These are phyloP conservation scores for Staurois parvus DNA, from an alignment of 2,797 vertebrate species.

Conservation along the genomic window DNA sequence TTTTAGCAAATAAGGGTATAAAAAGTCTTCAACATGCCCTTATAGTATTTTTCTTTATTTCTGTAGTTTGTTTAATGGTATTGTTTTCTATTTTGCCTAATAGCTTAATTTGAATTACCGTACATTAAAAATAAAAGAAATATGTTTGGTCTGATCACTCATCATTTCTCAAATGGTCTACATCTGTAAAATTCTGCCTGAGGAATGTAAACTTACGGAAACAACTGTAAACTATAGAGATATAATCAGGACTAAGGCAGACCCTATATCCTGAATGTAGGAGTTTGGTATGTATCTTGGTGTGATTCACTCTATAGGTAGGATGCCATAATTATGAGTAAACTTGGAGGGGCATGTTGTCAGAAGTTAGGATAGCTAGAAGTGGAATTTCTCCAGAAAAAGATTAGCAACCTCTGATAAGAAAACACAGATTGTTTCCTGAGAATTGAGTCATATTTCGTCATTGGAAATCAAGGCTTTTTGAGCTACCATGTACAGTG, in stretches of 20 bases:
- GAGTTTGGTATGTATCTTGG: not conserved
- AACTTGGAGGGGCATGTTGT: not conserved
- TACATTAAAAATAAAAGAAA: no score
- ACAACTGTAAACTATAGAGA: not conserved
- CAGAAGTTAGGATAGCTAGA: not conserved
- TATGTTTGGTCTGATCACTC: no score
- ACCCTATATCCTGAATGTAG: no score
- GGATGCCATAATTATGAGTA: not conserved
- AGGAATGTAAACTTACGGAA: not conserved
- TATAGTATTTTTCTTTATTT: no score
- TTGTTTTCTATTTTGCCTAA: no score
- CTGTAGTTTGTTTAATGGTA: no score
- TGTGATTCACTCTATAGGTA: not conserved
- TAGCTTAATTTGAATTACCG: no score
- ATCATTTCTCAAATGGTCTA: no score
- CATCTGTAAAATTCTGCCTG: no score
- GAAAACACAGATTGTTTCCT: not conserved
- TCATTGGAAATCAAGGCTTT: not conserved
- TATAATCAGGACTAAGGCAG: not conserved
- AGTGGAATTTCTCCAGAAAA: not conserved
- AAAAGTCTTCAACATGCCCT: no score
- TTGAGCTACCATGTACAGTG: not conserved
- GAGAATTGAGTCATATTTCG: not conserved
- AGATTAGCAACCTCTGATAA: not conserved
- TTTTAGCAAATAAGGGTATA: no score